phyloP scores from a whole-genome alignment of 2,113 vertebrate genomes.

The Erythrocercus mccallii region DNA sequence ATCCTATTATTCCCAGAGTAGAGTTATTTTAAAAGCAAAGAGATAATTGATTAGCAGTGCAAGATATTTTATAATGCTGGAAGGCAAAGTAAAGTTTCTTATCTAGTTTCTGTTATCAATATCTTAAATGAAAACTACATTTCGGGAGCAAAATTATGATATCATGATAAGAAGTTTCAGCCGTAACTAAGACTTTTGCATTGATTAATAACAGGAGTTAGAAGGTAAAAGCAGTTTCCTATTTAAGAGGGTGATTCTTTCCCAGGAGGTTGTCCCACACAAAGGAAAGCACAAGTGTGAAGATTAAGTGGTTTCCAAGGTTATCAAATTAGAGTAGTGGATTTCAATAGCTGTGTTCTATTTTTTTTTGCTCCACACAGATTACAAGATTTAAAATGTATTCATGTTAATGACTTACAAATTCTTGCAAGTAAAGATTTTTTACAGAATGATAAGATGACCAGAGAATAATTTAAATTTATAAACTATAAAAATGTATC shows the following conservation, averaged over 20 bases:
- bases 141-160: slow-evolving; percentile 43
- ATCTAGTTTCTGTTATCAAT: slow-evolving; percentile 48
- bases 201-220: slow-evolving; percentile 28
- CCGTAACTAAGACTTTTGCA: slow-evolving; percentile 35
- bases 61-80: slow-evolving; percentile 32
- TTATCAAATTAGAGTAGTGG: not conserved
- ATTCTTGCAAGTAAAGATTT: not conserved
- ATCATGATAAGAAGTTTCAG: slow-evolving; percentile 54
- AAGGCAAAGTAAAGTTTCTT: slow-evolving; percentile 61
- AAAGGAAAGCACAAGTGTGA: not conserved
- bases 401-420: not conserved
- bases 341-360: not conserved
- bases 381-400: not conserved
- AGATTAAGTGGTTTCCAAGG: not conserved
- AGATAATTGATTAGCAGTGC: slow-evolving; percentile 60
- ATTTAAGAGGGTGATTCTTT: not conserved
- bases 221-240: not conserved
- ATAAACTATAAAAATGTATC: not conserved
- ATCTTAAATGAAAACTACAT: slow-evolving; percentile 42
- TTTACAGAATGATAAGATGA: not conserved
- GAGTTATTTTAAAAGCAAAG: slow-evolving; percentile 23
- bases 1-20: not conserved
- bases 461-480: not conserved
- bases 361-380: not conserved
- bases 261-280: not conserved